These are phyloP conservation scores for Triplophysa bombifrons DNA, from an alignment of 2,797 vertebrate species.

Conservation along the genomic window DNA sequence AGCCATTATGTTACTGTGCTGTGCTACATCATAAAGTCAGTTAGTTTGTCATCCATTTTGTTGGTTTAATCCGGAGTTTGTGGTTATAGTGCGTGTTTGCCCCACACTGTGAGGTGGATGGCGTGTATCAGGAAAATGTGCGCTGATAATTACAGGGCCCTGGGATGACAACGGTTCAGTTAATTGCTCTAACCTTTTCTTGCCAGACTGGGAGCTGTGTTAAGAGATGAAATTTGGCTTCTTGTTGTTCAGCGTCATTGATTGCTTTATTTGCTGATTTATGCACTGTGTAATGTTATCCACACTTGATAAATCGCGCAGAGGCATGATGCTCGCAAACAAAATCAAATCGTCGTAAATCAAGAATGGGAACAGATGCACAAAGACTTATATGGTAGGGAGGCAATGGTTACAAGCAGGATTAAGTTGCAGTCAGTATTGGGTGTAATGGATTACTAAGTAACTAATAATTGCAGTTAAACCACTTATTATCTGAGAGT, in stretches of 20 bases:
- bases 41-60: slow-evolving; percentile 6
- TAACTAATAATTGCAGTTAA: too few relatives aligned
- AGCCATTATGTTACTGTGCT: slow-evolving; percentile 4
- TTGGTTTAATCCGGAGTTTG: neutral
- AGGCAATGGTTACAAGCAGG: neutral
- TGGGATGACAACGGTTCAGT: slow-evolving; percentile 32
- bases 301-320: slow-evolving; percentile 15
- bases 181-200: slow-evolving; percentile 39
- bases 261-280: slow-evolving; percentile 52
- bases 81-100: neutral
- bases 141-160: slow-evolving; percentile 20
- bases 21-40: slow-evolving; percentile 4
- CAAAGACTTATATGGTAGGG: neutral
- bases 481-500: too few relatives aligned
- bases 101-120: slow-evolving; percentile 3
- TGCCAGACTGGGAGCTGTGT: slow-evolving; percentile 17
- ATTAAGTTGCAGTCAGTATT: too few relatives aligned
- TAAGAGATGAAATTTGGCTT: slow-evolving; percentile 40
- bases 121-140: slow-evolving; percentile 17
- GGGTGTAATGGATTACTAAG: too few relatives aligned
- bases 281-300: slow-evolving; percentile 47
- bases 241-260: slow-evolving; percentile 45
- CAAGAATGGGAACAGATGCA: neutral
- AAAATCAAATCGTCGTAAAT: slow-evolving; percentile 1
- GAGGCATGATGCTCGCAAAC: slow-evolving; percentile 39